Percentiles rank a stretch among this genome's conserved stretches.
These are phyloP conservation scores for Percina caprodes DNA, from an alignment of 2,113 vertebrate species.

Conservation along the genomic window DNA sequence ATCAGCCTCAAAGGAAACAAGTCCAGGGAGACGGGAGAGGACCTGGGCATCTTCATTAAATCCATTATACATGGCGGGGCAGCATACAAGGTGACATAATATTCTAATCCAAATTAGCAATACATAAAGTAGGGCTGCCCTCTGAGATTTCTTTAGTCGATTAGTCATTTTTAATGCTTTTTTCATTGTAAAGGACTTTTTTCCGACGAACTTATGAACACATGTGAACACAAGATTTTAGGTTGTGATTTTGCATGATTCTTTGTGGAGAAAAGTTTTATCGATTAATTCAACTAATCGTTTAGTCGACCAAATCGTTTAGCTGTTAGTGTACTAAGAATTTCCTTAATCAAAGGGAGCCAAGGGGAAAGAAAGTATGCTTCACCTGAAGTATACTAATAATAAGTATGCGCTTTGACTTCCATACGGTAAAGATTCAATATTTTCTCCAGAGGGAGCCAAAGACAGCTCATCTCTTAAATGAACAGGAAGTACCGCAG, in stretches of 20 bases:
- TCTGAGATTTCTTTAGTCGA: too few relatives aligned
- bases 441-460: background rate
- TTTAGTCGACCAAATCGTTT: too few relatives aligned
- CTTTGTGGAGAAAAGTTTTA: background rate
- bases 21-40: slow-evolving; percentile 92
- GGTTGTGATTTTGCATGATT: background rate
- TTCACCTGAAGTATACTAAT: background rate
- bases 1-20: slow-evolving; percentile 98
- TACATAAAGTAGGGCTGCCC: background rate
- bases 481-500: background rate
- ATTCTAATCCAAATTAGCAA: background rate
- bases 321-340: too few relatives aligned
- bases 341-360: too few relatives aligned
- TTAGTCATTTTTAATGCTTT: too few relatives aligned
- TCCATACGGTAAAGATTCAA: background rate
- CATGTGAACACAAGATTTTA: background rate
- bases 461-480: background rate
- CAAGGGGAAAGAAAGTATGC: background rate
- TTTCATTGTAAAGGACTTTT: background rate
- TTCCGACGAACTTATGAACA: background rate
- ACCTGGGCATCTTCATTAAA: slow-evolving; percentile 98
- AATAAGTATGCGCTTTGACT: too few relatives aligned
- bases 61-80: slow-evolving; percentile 96
- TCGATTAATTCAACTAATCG: background rate
- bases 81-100: slow-evolving; percentile 91